These are phyloP conservation scores for Pollicipes pollicipes DNA, from an alignment of 1,140 invertebrate species.

Conservation along the genomic window DNA sequence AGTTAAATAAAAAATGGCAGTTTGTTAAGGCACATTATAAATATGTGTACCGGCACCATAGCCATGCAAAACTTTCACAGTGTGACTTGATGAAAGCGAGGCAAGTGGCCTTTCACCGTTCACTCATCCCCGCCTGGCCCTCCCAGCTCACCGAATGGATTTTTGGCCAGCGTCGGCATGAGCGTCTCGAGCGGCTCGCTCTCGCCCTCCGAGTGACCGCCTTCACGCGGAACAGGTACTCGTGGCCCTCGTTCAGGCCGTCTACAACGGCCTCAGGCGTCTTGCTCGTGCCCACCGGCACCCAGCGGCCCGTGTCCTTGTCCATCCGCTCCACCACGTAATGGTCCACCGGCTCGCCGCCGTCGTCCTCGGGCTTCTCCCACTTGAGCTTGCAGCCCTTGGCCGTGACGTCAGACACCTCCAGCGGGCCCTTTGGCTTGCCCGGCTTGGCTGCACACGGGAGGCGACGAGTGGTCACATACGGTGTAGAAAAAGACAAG, in stretches of 20 bases:
- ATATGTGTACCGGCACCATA: no score
- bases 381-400: conserved; percentile 85
- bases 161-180: conserved; percentile 65
- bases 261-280: conserved; percentile 30
- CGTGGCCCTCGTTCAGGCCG: conserved; percentile 47
- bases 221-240: conserved; percentile 92
- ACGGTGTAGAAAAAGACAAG: no score
- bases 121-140: no score
- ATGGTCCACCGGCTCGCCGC: conserved; percentile 79
- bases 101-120: no score
- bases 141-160: conserved; percentile 70
- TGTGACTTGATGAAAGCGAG: no score
- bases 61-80: no score
- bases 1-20: no score
- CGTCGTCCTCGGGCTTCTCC: conserved; percentile 84
- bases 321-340: conserved; percentile 93
- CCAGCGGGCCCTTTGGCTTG: conserved; percentile 52
- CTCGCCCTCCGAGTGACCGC: conserved; percentile 85
- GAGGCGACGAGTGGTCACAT: no score
- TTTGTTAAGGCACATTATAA: no score
- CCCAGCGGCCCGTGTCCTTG: conserved; percentile 79
- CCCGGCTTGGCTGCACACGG: conserved; percentile 36
- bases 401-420: conserved; percentile 74
- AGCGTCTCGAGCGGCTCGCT: conserved; percentile 78
- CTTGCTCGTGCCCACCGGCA: conserved; percentile 76